Conservation (phyloP, 1,140 invertebrate species). For the Eumeta japonica region DNA sequence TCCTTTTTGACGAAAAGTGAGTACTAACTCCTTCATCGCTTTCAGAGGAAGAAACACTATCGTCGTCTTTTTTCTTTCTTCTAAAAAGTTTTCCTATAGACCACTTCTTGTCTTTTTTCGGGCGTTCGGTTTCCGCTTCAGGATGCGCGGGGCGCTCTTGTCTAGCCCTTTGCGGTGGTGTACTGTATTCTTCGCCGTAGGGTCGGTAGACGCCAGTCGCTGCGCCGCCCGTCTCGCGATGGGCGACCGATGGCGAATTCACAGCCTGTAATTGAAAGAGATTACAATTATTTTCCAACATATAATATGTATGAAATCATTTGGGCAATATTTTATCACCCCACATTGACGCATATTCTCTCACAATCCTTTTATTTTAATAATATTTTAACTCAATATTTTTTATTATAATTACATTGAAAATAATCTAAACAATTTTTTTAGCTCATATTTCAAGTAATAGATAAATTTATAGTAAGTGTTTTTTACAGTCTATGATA, state of each 20-base stretch:
- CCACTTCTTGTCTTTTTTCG: slow-evolving; percentile 67
- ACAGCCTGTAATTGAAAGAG: slow-evolving; percentile 41
- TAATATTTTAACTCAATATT: too few relatives aligned
- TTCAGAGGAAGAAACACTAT: slow-evolving; percentile 61
- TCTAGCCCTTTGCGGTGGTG: slow-evolving; percentile 27
- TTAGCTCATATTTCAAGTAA: too few relatives aligned
- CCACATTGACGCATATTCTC: too few relatives aligned
- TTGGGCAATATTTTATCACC: too few relatives aligned
- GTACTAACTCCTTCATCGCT: slow-evolving; percentile 60
- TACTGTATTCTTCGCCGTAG: slow-evolving; percentile 39
- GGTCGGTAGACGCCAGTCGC: slow-evolving; percentile 30
- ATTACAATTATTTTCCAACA: slow-evolving; percentile 1
- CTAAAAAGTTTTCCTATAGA: slow-evolving; percentile 70
- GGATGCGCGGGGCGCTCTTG: slow-evolving; percentile 28
- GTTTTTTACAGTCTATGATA: too few relatives aligned
- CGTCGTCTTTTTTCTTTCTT: slow-evolving; percentile 64
- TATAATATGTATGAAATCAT: slow-evolving; percentile 5
- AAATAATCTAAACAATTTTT: too few relatives aligned
- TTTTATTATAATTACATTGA: too few relatives aligned
- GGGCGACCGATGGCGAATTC: slow-evolving; percentile 44
- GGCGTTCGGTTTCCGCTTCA: slow-evolving; percentile 32
- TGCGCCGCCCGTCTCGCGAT: slow-evolving; percentile 34
- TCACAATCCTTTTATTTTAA: too few relatives aligned
- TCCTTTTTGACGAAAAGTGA: slow-evolving; percentile 51
- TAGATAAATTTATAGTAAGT: too few relatives aligned